These are phyloP conservation scores for Camponotus vicinus DNA, from an alignment of 1,140 invertebrate species.

Conservation along the genomic window DNA sequence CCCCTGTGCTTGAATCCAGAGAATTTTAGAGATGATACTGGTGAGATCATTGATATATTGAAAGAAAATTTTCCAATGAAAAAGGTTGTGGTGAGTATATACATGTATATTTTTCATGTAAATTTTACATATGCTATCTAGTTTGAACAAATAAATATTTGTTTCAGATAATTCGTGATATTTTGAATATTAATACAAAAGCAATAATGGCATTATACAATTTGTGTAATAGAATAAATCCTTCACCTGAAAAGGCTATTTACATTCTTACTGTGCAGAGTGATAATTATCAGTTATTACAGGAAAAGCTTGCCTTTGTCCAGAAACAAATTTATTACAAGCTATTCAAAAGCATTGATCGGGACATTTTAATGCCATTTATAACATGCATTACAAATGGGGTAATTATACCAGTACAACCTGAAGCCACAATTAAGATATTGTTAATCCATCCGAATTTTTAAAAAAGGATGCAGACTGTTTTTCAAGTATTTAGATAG, in stretches of 20 bases:
- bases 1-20: constrained; percentile 63
- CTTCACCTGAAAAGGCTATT: constrained; percentile 74
- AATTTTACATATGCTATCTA: neutral
- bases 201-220: constrained; percentile 80
- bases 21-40: constrained; percentile 74
- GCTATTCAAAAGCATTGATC: constrained; percentile 74
- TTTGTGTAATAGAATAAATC: constrained; percentile 80
- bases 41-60: constrained; percentile 72
- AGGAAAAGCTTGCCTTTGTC: constrained; percentile 70
- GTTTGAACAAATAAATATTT: constrained; percentile 27
- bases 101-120: neutral
- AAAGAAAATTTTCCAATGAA: constrained; percentile 30
- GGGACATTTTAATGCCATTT: constrained; percentile 76
- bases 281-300: constrained; percentile 62
- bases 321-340: constrained; percentile 74
- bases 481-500: too few relatives aligned
- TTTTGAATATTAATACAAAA: constrained; percentile 75
- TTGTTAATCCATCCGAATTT: constrained; percentile 14
- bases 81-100: constrained; percentile 79
- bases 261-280: constrained; percentile 79
- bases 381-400: constrained; percentile 81
- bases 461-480: neutral
- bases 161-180: constrained; percentile 79
- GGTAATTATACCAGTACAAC: constrained; percentile 70
- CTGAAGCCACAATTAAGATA: constrained; percentile 71